Conservation (phyloP, 1,140 invertebrate genomes). For the Penaeus indicus region DNA sequence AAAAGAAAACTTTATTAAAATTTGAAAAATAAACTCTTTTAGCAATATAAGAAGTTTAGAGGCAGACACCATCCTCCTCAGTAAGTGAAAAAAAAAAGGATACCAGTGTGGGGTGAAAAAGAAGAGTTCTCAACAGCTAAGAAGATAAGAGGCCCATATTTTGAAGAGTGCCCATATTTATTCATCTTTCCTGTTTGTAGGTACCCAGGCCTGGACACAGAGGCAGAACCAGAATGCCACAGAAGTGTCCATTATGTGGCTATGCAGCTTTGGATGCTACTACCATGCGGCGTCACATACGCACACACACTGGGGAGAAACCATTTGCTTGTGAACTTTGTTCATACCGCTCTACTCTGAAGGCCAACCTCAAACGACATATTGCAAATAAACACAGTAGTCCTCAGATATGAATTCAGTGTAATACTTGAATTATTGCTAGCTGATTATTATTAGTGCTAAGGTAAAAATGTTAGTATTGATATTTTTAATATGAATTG, state of each 20-base stretch:
- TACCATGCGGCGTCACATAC: slow-evolving; percentile 12
- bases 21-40: not conserved
- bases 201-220: slow-evolving; percentile 8
- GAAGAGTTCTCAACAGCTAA: too few species aligned
- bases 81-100: too few species aligned
- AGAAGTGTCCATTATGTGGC: slow-evolving; percentile 23
- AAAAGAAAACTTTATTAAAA: not conserved
- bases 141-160: too few species aligned
- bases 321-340: slow-evolving; percentile 20
- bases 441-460: not conserved
- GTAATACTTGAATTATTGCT: not conserved
- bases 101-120: too few species aligned
- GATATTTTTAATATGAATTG: too few species aligned
- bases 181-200: slow-evolving; percentile 4
- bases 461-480: too few species aligned
- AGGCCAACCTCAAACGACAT: not conserved
- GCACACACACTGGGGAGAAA: slow-evolving; percentile 1
- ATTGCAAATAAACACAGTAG: not conserved
- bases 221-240: slow-evolving; percentile 37
- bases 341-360: slow-evolving; percentile 2
- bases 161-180: not conserved
- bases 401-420: not conserved
- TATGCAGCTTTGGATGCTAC: slow-evolving; percentile 39
- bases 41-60: too few species aligned
- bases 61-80: too few species aligned